These are phyloP conservation scores for Nomada lathburiana DNA, from an alignment of 2,888 invertebrate species.

Conservation along the genomic window DNA sequence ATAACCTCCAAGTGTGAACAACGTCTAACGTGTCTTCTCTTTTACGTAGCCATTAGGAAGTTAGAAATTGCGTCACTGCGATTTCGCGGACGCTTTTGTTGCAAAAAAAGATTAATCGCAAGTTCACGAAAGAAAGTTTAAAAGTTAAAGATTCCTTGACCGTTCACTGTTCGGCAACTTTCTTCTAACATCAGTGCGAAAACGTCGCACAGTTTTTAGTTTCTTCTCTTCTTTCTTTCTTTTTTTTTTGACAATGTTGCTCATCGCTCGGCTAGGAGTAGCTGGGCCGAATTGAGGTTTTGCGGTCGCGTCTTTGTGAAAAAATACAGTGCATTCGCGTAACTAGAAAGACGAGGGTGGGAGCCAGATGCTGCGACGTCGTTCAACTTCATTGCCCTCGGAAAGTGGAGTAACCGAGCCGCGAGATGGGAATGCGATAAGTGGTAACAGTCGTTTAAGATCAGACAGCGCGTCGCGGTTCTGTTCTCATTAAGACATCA, in stretches of 20 bases:
- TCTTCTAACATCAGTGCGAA: too few species aligned
- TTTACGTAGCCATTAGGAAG: constrained; percentile 23
- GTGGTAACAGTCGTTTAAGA: constrained; percentile 49
- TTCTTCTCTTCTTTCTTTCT: background rate
- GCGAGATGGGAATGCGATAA: constrained; percentile 51
- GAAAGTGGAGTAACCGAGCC: constrained; percentile 47
- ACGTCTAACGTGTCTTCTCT: constrained; percentile 46
- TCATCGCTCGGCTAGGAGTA: background rate
- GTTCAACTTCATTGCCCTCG: constrained; percentile 13
- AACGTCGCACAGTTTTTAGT: too few species aligned
- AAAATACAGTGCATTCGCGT: constrained; percentile 14
- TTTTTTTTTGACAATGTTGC: background rate
- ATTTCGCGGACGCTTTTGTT: background rate
- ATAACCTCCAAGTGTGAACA: constrained; percentile 63
- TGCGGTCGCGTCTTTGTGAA: constrained; percentile 29
- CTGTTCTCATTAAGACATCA: background rate
- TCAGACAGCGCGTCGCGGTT: constrained; percentile 49
- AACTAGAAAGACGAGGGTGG: constrained; percentile 14
- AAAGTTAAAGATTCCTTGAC: background rate
- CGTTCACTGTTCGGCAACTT: background rate
- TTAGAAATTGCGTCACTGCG: background rate
- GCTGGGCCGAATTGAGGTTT: constrained; percentile 1
- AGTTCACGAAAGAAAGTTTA: background rate
- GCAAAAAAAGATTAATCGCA: background rate
- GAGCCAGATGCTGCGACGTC: background rate